Percentiles rank a stretch among this genome's conserved stretches.
These are phyloP conservation scores for Prosapia bicincta DNA, from an alignment of 2,888 invertebrate genomes.

Conservation along the genomic window DNA sequence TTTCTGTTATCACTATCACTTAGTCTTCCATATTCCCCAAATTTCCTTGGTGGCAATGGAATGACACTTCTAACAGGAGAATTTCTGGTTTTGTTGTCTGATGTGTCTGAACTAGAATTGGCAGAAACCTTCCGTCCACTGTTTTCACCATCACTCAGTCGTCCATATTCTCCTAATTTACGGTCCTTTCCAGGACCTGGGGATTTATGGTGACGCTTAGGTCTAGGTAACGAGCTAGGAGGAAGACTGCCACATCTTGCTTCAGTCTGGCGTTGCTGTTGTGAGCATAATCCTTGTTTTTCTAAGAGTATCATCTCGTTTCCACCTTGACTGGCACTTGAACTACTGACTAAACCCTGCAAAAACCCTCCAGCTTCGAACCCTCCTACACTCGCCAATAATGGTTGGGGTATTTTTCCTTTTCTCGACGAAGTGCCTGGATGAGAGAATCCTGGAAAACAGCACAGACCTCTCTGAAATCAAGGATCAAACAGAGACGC, in stretches of 20 bases:
- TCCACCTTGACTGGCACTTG: slow-evolving; percentile 49
- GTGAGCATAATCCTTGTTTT: slow-evolving; percentile 72
- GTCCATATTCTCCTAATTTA: slow-evolving; percentile 60
- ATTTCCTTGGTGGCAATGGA: slow-evolving; percentile 41
- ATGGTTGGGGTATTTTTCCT: slow-evolving; percentile 71
- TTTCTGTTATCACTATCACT: slow-evolving; percentile 41
- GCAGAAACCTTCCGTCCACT: slow-evolving; percentile 30
- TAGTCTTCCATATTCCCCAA: slow-evolving; percentile 47
- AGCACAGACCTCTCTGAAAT: slow-evolving; percentile 79
- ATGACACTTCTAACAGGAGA: slow-evolving; percentile 22
- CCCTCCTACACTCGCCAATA: slow-evolving; percentile 63
- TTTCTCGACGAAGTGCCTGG: slow-evolving; percentile 70
- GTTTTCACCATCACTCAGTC: slow-evolving; percentile 52
- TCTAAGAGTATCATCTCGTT: slow-evolving; percentile 69
- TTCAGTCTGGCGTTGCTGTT: slow-evolving; percentile 64
- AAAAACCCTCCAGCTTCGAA: slow-evolving; percentile 42
- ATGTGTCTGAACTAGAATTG: slow-evolving; percentile 45
- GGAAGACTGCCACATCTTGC: slow-evolving; percentile 59
- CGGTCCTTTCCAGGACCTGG: slow-evolving; percentile 34
- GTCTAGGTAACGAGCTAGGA: slow-evolving; percentile 68
- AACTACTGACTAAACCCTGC: slow-evolving; percentile 46
- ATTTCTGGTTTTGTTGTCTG: slow-evolving; percentile 31
- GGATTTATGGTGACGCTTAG: slow-evolving; percentile 55
- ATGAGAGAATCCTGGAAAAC: slow-evolving; percentile 80
- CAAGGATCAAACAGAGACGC: slow-evolving; percentile 49